Base-by-base conservation (phyloP, 1,140 invertebrate genomes). In the Cataglyphis hispanica region DNA sequence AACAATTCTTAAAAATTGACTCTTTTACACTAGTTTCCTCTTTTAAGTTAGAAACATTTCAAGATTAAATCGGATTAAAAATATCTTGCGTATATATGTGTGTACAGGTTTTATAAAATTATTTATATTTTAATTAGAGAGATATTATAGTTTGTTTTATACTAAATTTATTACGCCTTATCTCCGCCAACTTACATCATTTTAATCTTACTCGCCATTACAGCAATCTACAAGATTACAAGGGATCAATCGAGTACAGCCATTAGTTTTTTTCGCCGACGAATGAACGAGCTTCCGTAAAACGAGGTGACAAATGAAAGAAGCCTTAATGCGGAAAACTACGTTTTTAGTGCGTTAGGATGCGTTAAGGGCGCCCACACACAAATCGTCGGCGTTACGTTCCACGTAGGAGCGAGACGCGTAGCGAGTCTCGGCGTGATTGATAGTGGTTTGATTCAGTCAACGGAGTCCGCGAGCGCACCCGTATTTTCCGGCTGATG, bases 381-480 rank as follows among this genome's bases (percentile, higher is more conserved):
- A 34, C 60, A 25, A 74, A 84, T 69, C 43, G 43, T 37, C 60
- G 83, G n/a, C 19, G 50, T 64, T 63, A 61, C 43, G 61, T 60
- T 50, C 61, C 58, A 40, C 61, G 27, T 50, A 50, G 46, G 56
- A 84, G 43, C 46, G 70, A 74, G 60, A n/a, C 69, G 81, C 72
- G 72, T 61, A 72, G 78, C 64, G 81, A 63, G 72, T 78, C 74
- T 78, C 61, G 58, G 75, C 80, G 80, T 86, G 85, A 86, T 86
- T 86, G 85, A 86, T 86, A 84, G 78, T 84, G 85, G 85, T 86
- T 86, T 86, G 85, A 86, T 86, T 86, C 85, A 86, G 85, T 86
- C 85, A 84, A 46, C 69, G 60, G 60, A 86, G 77, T 83, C 76
- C 78, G 66, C 80, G 80, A 83, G 78, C 67, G 72, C 56, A n/a